Base-by-base conservation (phyloP, 2,888 invertebrate species). In the Baccha elongata region DNA sequence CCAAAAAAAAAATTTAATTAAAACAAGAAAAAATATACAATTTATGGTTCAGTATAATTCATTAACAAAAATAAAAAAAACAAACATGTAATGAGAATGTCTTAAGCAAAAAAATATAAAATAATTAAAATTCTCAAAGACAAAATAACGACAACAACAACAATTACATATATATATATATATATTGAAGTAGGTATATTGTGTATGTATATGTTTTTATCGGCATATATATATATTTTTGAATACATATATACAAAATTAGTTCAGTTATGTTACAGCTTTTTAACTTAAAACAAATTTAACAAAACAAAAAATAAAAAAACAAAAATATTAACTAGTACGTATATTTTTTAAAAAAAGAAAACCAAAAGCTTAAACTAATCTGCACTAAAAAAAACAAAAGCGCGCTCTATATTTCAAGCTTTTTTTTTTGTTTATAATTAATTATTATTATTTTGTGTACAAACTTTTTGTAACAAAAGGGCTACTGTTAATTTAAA, bases 31-130 rank as follows among this genome's bases (percentile, higher is more conserved):
- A 67, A 42, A 60, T 35, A 83, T 71, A 78, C 50, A 76, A 78
- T 83, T 78, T 83, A 83, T 83, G 78, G 72, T 83, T 83, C 76
- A 73, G 83, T 83, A 78, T 26, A 83, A 65, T 78, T 83, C 55
- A 78, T 78, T 62, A 71, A 50, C n/a, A 40, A 48, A 13, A 46
- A 68, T 11, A 58, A 79, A n/a, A 58, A 40, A 58, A 55, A 1
- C 15, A 1, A 19, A 44, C 23, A 23, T 40, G 52, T 65, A 81
- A 72, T 68, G 78, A 64, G 72, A 83, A 78, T 68, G 55, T 78
- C 78, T 62, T 17, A 26, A 23, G 10, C 46, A 48, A 26, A 40
- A 52, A 71, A 71, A 29, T 21, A 58, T 13, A 67, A 52, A 42
- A 40, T 53, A 46, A 60, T 69, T 40, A 50, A 48, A 72, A 75